phyloP scores from a whole-genome alignment of 2,797 vertebrate genomes.

The Dallia pectoralis region DNA sequence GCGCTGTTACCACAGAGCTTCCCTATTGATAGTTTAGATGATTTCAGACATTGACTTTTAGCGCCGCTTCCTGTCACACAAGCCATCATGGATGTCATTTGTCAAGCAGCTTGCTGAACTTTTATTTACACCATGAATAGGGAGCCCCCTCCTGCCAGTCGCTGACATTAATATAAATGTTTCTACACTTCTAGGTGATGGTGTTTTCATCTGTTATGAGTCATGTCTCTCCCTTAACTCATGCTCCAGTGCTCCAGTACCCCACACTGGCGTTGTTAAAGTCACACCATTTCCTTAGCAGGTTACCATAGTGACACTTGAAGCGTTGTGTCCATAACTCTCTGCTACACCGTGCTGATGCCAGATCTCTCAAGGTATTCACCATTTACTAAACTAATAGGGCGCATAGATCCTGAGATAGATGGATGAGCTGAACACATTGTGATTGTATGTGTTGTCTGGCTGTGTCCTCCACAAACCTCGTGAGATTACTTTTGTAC shows the following conservation, averaged over 20 bases:
- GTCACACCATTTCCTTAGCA: slow-evolving; percentile 56
- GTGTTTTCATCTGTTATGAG: slow-evolving; percentile 27
- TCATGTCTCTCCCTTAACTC: slow-evolving; percentile 27
- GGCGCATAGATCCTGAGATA: slow-evolving; percentile 31
- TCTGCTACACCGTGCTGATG: slow-evolving; percentile 44
- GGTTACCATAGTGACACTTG: slow-evolving; percentile 73
- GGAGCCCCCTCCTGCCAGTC: slow-evolving; percentile 16
- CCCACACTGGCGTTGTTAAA: slow-evolving; percentile 54
- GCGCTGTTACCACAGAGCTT: no score
- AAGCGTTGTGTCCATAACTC: slow-evolving; percentile 44
- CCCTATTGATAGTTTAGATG: neutral
- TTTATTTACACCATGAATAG: slow-evolving; percentile 40
- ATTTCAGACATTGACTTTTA: neutral
- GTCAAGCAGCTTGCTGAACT: slow-evolving; percentile 5
- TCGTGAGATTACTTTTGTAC: slow-evolving; percentile 8
- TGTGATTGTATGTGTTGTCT: neutral
- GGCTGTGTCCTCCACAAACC: neutral
- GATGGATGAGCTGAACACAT: slow-evolving; percentile 1
- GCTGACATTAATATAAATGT: slow-evolving; percentile 54
- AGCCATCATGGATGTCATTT: neutral
- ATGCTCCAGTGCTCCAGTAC: slow-evolving; percentile 15
- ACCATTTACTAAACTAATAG: slow-evolving; percentile 46
- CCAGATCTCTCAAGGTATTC: slow-evolving; percentile 45
- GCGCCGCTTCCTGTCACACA: neutral
- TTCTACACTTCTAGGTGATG: slow-evolving; percentile 40